Base-by-base conservation (phyloP, 2,113 vertebrate genomes). In the Sinocyclocheilus anshuiensis region DNA sequence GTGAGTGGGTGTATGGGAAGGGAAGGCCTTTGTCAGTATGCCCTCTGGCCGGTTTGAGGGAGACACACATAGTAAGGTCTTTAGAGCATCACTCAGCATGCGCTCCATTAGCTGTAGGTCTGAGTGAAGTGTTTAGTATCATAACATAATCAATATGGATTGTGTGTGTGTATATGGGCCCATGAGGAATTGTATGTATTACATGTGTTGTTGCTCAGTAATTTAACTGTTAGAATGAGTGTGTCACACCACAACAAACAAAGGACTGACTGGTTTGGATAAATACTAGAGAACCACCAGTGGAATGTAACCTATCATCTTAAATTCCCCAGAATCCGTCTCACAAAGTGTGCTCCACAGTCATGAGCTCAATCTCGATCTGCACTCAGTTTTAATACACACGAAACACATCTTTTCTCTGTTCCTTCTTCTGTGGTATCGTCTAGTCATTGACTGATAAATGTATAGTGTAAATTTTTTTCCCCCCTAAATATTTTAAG, bases 41-140 rank as follows among this genome's bases (percentile, higher is more conserved):
- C 74, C 79, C 82, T 69, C 72, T 84, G 67, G 84, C 78, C 10
- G 65, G 67, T 36, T 74, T 81, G 50, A 67, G 59, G 67, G 63
- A 75, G 45, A 50, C 15, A 20, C 72, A 77, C 72, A 76, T 36
- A 82, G 77, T 69, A 50, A 48, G 45, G 75, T 87, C 33, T 86
- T 81, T 77, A 82, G 42, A 63, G 39, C 74, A 79, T 90, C 90
- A 87, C 48, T 90, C 81, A 90, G 86, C 72, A 50, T n/a, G 24
- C 55, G 65, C 71, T 85, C 39, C 69, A 87, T 89, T 87, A 82
- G 26, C 82, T 65, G 77, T 45, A 50, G 75, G 81, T 87, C 79
- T 53, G 77, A 78, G 65, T 79, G 65, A 88, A 86, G 57, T 88
- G 78, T 80, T 75, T 81, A 57, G 42, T 50, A 18, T 80, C 53